A percentile compares a stretch with the other conserved stretches of the same genome.
These are phyloP conservation scores for Gadus chalcogrammus DNA, from an alignment of 2,113 vertebrate species.

Conservation along the genomic window DNA sequence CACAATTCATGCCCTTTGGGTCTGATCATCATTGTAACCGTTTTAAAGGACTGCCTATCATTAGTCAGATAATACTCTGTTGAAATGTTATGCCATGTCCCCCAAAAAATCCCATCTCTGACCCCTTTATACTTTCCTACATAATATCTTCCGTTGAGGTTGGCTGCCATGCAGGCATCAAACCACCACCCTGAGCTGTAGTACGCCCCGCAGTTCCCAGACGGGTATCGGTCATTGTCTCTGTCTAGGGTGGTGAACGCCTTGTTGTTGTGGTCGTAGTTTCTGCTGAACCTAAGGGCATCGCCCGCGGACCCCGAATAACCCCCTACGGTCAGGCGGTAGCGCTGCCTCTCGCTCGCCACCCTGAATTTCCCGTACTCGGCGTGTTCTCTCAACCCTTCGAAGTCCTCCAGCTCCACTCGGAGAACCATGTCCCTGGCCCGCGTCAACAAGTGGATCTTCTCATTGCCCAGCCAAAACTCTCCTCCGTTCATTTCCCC, in stretches of 20 bases:
- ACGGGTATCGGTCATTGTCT: constrained; percentile 88
- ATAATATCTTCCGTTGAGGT: constrained; percentile 95
- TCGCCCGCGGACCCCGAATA: constrained; percentile 75
- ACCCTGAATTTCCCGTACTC: constrained; percentile 86
- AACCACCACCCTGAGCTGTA: constrained; percentile 99
- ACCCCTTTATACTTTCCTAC: constrained; percentile 85
- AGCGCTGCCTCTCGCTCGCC: constrained; percentile 84
- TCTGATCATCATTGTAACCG: constrained; percentile 89
- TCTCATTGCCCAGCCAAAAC: constrained; percentile 94
- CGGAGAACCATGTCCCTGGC: constrained; percentile 85
- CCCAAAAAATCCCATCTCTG: constrained; percentile 95
- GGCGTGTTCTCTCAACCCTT: constrained; percentile 76
- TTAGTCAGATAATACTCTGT: constrained; percentile 71
- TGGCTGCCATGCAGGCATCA: constrained; percentile 91
- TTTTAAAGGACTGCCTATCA: constrained; percentile 82
- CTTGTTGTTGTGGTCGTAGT: constrained; percentile 85
- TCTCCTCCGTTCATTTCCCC: constrained; percentile 79
- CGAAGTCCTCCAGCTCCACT: constrained; percentile 90
- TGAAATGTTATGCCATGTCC: constrained; percentile 83
- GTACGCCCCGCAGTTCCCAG: constrained; percentile 89
- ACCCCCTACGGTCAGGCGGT: constrained; percentile 77
- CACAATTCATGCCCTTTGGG: constrained; percentile 79
- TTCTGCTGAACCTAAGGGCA: constrained; percentile 78
- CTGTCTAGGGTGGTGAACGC: constrained; percentile 89
- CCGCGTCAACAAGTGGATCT: constrained; percentile 87